Percentiles rank a stretch among this genome's conserved stretches.
phyloP scores from a whole-genome alignment of 2,797 vertebrate genomes.

The Nyctalus aviator region DNA sequence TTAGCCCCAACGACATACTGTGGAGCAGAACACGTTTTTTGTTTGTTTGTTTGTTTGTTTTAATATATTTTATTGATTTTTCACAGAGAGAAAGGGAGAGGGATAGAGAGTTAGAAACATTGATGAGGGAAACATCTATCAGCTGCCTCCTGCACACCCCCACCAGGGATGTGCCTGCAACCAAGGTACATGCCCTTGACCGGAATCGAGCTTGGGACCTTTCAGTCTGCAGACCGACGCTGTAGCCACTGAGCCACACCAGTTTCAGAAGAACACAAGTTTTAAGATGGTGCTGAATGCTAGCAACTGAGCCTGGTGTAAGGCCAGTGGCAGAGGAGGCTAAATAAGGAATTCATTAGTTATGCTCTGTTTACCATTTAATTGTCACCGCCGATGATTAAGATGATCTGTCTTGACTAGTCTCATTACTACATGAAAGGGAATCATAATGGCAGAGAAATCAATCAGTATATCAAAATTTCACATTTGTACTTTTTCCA shows the following conservation, averaged over 20 bases:
- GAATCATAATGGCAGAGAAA: conserved; percentile 36
- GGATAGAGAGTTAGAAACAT: too few relatives aligned
- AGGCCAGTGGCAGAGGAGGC: conserved; percentile 9
- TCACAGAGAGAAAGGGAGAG: too few relatives aligned
- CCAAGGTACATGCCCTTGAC: too few relatives aligned
- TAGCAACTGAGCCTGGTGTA: conserved; percentile 17
- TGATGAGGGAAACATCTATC: too few relatives aligned
- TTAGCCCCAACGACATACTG: neutral
- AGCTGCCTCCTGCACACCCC: too few relatives aligned
- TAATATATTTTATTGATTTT: too few relatives aligned
- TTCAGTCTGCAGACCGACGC: too few relatives aligned
- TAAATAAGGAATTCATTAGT: conserved; percentile 67
- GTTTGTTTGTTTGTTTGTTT: too few relatives aligned
- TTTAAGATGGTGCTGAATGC: conserved; percentile 19
- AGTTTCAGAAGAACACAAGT: neutral
- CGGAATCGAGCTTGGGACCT: too few relatives aligned
- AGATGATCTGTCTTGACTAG: conserved; percentile 48
- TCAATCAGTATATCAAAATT: conserved; percentile 59
- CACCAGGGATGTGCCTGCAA: too few relatives aligned
- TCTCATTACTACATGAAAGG: conserved; percentile 42
- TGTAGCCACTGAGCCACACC: too few relatives aligned
- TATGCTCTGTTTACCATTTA: conserved; percentile 63
- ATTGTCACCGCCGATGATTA: conserved; percentile 64
- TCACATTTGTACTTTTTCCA: conserved; percentile 25
- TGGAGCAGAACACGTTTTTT: conserved; percentile 32